phyloP scores from a whole-genome alignment of 2,888 invertebrate genomes.

The Carpatolechia fugitivella region DNA sequence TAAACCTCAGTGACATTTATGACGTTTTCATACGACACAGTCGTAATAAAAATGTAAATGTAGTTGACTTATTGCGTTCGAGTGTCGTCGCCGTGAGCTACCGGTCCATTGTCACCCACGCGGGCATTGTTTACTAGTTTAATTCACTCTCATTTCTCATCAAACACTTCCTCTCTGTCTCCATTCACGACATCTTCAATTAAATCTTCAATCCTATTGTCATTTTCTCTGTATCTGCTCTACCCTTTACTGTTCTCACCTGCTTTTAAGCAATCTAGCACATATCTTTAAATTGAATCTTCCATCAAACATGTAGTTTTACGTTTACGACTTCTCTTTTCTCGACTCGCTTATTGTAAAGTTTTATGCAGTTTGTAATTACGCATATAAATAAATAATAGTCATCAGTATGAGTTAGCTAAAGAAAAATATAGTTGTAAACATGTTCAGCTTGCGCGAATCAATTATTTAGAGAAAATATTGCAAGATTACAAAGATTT shows the following conservation, averaged over 20 bases:
- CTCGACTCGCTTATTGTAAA: neutral
- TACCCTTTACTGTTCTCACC: neutral
- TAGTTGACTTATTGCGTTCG: constrained; percentile 38
- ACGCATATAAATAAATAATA: constrained; percentile 3
- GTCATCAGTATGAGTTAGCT: neutral
- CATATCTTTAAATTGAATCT: constrained; percentile 4
- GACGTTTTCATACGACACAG: constrained; percentile 24
- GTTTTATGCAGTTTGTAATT: constrained; percentile 3
- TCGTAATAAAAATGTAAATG: constrained; percentile 64
- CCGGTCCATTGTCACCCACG: constrained; percentile 51
- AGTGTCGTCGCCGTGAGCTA: constrained; percentile 42
- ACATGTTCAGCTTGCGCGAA: constrained; percentile 4
- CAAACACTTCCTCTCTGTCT: neutral
- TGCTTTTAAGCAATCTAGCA: neutral
- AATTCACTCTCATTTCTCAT: constrained; percentile 8
- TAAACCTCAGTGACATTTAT: neutral
- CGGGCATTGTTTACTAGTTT: constrained; percentile 21
- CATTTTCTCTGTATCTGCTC: neutral
- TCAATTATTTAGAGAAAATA: constrained; percentile 4
- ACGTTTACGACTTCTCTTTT: neutral
- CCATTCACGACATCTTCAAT: neutral
- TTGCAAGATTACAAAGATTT: neutral
- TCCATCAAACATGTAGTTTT: constrained; percentile 1
- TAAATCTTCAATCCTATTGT: neutral
- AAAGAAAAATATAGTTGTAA: constrained; percentile 8